These are phyloP conservation scores for Pollenia angustigena DNA, from an alignment of 2,888 invertebrate genomes.

Conservation along the genomic window DNA sequence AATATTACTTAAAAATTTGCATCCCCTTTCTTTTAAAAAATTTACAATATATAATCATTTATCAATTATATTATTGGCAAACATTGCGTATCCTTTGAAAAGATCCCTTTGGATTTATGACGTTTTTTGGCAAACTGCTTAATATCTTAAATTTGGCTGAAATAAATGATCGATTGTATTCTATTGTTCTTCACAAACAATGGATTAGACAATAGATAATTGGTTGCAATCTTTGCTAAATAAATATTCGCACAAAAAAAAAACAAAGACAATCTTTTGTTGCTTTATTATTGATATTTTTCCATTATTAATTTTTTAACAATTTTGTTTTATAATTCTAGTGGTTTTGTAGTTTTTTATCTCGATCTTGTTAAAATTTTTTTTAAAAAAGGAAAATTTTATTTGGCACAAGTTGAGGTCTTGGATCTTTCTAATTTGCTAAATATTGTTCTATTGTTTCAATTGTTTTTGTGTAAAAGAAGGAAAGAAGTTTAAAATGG, in stretches of 20 bases:
- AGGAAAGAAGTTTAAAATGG: background rate
- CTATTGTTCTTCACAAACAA: slow-evolving; percentile 46
- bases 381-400: background rate
- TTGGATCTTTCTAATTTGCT: background rate
- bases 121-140: slow-evolving; percentile 40
- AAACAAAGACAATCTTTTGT: slow-evolving; percentile 32
- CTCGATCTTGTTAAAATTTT: slow-evolving; percentile 30
- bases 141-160: slow-evolving; percentile 36
- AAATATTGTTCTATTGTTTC: slow-evolving; percentile 20
- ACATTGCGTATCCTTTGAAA: slow-evolving; percentile 69
- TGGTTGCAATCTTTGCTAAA: slow-evolving; percentile 55
- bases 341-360: slow-evolving; percentile 49
- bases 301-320: background rate
- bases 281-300: slow-evolving; percentile 34
- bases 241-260: background rate
- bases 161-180: slow-evolving; percentile 50
- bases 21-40: slow-evolving; percentile 31
- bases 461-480: background rate
- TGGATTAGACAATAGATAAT: slow-evolving; percentile 44
- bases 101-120: slow-evolving; percentile 4
- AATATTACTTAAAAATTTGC: slow-evolving; percentile 24
- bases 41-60: slow-evolving; percentile 70
- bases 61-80: slow-evolving; percentile 77
- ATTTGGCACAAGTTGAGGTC: slow-evolving; percentile 43
- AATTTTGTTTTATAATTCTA: slow-evolving; percentile 7